phyloP scores from a whole-genome alignment of 2,113 vertebrate genomes.

The Trematomus loennbergii region DNA sequence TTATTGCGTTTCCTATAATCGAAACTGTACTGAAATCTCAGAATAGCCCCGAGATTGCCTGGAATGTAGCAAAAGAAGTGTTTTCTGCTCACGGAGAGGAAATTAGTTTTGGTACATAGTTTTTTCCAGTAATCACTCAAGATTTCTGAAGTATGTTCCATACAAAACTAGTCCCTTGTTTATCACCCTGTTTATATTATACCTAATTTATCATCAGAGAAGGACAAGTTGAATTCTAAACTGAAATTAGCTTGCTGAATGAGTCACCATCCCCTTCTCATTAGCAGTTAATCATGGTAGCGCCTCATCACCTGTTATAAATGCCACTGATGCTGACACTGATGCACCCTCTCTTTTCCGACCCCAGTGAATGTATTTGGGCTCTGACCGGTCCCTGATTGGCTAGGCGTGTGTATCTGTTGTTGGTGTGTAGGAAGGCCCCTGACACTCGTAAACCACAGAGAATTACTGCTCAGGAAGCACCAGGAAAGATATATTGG shows the following conservation, averaged over 20 bases:
- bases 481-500: conserved; percentile 45
- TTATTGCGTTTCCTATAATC: background rate
- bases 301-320: conserved; percentile 68
- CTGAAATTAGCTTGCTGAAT: conserved; percentile 57
- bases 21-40: background rate
- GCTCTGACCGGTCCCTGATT: conserved; percentile 10
- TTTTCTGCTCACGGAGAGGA: background rate
- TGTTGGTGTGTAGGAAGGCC: conserved; percentile 26
- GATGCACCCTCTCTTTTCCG: conserved; percentile 31
- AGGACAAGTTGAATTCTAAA: conserved; percentile 32
- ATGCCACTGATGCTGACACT: conserved; percentile 61
- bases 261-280: conserved; percentile 64
- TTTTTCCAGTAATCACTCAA: conserved; percentile 11
- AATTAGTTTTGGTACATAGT: conserved; percentile 5
- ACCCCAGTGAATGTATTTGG: conserved; percentile 6
- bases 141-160: conserved; percentile 21
- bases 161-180: conserved; percentile 14
- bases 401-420: conserved; percentile 12
- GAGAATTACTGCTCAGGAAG: conserved; percentile 66
- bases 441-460: conserved; percentile 27
- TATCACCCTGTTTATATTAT: conserved; percentile 15
- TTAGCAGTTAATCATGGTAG: conserved; percentile 60
- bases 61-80: background rate
- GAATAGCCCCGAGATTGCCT: background rate
- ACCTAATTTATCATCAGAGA: conserved; percentile 35